Base-by-base conservation (phyloP, 2,113 vertebrate genomes). In the Entelurus aequoreus region DNA sequence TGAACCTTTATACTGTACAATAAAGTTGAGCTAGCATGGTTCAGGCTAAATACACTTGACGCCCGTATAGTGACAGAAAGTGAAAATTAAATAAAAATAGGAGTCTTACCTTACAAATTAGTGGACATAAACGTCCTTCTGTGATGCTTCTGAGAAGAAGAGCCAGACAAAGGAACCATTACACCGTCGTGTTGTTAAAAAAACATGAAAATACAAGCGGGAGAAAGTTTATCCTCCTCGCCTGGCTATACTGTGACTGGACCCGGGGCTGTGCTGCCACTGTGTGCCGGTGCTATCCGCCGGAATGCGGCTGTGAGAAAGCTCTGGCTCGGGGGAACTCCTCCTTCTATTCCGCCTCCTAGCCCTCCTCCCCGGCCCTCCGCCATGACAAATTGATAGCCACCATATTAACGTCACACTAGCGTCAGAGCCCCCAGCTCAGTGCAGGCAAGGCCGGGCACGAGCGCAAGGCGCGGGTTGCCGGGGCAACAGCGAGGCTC, bases 341-440 rank as follows among this genome's bases (percentile, higher is more conserved):
- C 81, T 84, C 89, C 86, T 80, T 82, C 69, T 59, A 52, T 62
- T 44, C 63, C 51, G 14, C 56, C 66, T 60, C 77, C 59, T 66
- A 69, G 59, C 51, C 62, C 56, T 52, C 62, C 60, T 14, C 66
- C 63, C 73, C 76, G 63, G 62, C 7, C 58, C 74, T 51, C 86
- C 78, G 71, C 86, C 80, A 86, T 86, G 84, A 89, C 81, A 90
- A 89, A 88, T 79, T 86, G 88, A 85, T 88, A 85, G 82, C 85
- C 78, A 84, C 87, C 90, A 91, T 83, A 94, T 92, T 94, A 84
- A 94, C 93, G 93, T 95, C 92, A 90, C 80, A 92, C 93, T 75
- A 88, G 89, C 94, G 94, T 94, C 94, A 95, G 93, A 90, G 90
- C 82, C 80, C 83, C 79, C 90, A 90, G 91, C 86, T 74, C 82